Evolutionary conservation across 2,888 invertebrate genomes (phyloP), one percentile per base, ranked within the genome.

Genomic region (Camptogramma bilineatum): DNA sequence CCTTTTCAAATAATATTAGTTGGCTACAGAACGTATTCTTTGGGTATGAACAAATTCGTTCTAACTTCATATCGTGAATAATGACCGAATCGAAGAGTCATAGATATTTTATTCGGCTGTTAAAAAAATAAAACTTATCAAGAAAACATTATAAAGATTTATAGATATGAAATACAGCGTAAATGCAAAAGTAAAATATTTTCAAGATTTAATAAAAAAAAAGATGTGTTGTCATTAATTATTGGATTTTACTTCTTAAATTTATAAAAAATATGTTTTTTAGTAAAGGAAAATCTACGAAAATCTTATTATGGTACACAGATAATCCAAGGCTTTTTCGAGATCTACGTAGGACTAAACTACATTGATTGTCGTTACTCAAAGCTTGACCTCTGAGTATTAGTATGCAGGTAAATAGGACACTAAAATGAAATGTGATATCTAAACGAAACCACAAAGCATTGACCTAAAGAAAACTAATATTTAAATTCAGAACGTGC

Each of bases 351-450:
- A 51, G 34, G 18, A 52, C 21, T 53, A 24, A 13, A 52, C 21
- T 53, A 24, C 16, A 13, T n/a, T 17, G 44, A 5, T 44, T 4
- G 34, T 53, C 21, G 18, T 39, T 47, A 55, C 19, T 55, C 47
- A 31, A 46, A 47, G 17, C 5, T 13, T 55, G 31, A 28, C 55
- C 55, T 55, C 13, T 28, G 28, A 28, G 13, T 13, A 9, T 18
- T 9, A 28, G 10, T 34, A 34, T 34, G 34, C 31, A 39, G 13
- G 13, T 39, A 39, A 39, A 39, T 39, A 39, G 13, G 3, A 57
- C 50, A 57, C 42, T 24, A 57, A 51, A 59, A 47, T 52, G 59
- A 59, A 59, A 59, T 51, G 19, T 59, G 46, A 53, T 53, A 39
- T 39, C 13, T 39, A 39, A 39, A 39, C 34, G 4, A 39, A 39